phyloP scores from a whole-genome alignment of 1,140 invertebrate species.

The Drosophila ercepeae region DNA sequence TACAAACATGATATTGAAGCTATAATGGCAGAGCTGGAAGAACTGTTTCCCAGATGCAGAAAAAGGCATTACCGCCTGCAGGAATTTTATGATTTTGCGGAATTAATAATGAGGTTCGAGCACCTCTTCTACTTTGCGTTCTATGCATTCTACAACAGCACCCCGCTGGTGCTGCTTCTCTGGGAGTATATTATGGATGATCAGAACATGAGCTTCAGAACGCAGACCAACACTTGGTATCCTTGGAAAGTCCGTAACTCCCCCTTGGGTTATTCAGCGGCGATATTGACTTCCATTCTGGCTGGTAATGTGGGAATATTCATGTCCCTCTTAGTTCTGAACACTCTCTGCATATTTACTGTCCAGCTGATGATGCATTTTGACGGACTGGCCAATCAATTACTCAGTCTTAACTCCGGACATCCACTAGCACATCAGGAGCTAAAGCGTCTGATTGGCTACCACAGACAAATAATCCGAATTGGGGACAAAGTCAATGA shows the following conservation, averaged over 20 bases:
- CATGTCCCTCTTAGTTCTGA: not conserved
- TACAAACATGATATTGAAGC: not conserved
- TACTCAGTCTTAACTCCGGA: constrained; percentile 39
- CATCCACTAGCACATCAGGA: constrained; percentile 30
- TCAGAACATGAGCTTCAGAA: not conserved
- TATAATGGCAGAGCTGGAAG: not conserved
- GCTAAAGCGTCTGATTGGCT: constrained; percentile 47
- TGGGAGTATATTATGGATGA: constrained; percentile 6
- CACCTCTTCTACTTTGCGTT: not conserved
- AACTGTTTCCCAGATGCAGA: not conserved
- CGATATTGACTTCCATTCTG: not conserved
- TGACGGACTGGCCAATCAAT: constrained; percentile 50
- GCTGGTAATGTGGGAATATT: not conserved
- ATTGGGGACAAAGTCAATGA: constrained; percentile 39
- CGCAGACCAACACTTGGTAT: not conserved
- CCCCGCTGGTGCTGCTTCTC: not conserved
- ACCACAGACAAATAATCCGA: constrained; percentile 51
- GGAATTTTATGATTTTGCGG: not conserved
- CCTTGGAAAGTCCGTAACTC: not conserved
- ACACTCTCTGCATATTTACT: constrained; percentile 60
- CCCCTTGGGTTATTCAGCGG: not conserved
- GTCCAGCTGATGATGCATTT: constrained; percentile 71
- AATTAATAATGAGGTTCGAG: not conserved
- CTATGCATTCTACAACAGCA: not conserved
- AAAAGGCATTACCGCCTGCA: not conserved